These are phyloP conservation scores for Rhodophaea formosa DNA, from an alignment of 2,888 invertebrate genomes.

Conservation along the genomic window DNA sequence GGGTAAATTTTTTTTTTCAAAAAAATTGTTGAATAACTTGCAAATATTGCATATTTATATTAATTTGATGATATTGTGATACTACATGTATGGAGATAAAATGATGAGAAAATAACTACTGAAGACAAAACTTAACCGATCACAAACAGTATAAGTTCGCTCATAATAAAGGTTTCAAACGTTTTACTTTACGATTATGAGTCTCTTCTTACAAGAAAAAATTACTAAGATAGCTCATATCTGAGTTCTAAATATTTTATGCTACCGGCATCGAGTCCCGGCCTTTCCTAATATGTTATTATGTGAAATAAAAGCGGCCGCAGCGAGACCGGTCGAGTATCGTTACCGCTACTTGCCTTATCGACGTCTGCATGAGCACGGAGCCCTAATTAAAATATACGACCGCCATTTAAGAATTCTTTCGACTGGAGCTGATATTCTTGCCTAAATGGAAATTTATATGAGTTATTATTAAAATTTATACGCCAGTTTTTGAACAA, in stretches of 20 bases:
- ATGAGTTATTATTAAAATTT: conserved; percentile 49
- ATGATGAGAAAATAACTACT: too few species aligned
- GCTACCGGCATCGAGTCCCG: conserved; percentile 29
- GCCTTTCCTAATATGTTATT: conserved; percentile 70
- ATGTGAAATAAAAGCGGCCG: conserved; percentile 69
- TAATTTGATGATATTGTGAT: too few species aligned
- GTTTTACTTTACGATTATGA: too few species aligned
- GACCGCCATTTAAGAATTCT: conserved; percentile 66
- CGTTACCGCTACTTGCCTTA: conserved; percentile 57
- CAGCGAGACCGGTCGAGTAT: conserved; percentile 43
- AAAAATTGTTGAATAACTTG: too few species aligned
- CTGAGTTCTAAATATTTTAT: neutral
- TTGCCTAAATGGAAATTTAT: conserved; percentile 61
- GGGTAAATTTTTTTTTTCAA: too few species aligned
- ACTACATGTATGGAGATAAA: too few species aligned
- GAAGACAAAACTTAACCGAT: too few species aligned
- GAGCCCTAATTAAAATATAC: conserved; percentile 74
- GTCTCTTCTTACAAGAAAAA: neutral
- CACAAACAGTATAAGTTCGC: too few species aligned
- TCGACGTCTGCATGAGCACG: conserved; percentile 65
- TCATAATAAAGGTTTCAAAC: too few species aligned
- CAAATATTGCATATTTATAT: too few species aligned
- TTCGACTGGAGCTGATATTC: conserved; percentile 53
- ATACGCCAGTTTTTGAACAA: conserved; percentile 31
- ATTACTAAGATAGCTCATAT: neutral